Evolutionary conservation across 1,140 invertebrate species (phyloP), one percentile per base, ranked within the genome.

Genomic region (Mactra quadrangularis): DNA sequence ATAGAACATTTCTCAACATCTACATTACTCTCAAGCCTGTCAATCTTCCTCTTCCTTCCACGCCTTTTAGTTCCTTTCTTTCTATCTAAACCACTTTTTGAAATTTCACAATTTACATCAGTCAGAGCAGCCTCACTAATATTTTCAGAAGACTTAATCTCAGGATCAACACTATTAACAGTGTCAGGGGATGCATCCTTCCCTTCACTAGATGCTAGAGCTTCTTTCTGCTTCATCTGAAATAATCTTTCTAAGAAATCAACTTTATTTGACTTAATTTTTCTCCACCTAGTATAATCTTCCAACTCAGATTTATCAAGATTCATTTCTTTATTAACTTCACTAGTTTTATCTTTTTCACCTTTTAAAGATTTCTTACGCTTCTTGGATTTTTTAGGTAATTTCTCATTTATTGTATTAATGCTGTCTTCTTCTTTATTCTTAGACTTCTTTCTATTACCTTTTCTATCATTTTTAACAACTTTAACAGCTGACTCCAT

Each of bases 241-340:
- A 68, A 68, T 15, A 68, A 45, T 17, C 47, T 27, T 50, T 68
- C 64, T 52, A 68, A 41, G 27, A 68, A 68, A 1, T 68, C 29
- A 27, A 68, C 45, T 50, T 68, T 68, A 3, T 50, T 52, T 38
- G 4, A 15, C 27, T 47, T 68, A 27, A 66, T 27, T 22, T 3
- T 25, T 7, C 22, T 25, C n/a, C 2, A 66, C 19, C 22, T 25
- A 2, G 31, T 25, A 13, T 45, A 7, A 3, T 45, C n/a, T 13
- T 45, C 22, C 22, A 6, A 41, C 7, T 60, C 3, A 6, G 15
- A 22, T 57, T 15, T 27, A 15, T 6, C n/a, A 29, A 9, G 3
- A n/a, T 57, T 15, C 7, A 6, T 6, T 6, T 53, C 3, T n/a
- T 4, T 9, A n/a, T 53, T 59, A 7, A 19, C 4, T 11, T 6